These are phyloP conservation scores for Dasypolia templi DNA, from an alignment of 2,888 invertebrate genomes.

Conservation along the genomic window DNA sequence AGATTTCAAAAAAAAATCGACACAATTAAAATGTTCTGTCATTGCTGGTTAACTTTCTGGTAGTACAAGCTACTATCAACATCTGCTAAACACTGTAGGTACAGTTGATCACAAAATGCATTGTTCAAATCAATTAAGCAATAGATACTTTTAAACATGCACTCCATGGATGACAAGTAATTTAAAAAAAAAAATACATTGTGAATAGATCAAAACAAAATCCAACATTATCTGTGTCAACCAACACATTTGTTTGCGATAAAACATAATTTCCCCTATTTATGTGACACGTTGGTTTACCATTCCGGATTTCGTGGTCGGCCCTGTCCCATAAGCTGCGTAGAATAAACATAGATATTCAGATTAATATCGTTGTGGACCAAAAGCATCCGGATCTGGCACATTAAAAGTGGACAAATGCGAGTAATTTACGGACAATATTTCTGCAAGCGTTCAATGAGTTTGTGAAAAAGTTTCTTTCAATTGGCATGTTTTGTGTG, in stretches of 20 bases:
- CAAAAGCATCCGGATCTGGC: slow-evolving; percentile 60
- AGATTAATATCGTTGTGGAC: slow-evolving; percentile 45
- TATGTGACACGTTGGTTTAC: slow-evolving; percentile 35
- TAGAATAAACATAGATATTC: slow-evolving; percentile 58
- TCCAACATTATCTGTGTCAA: neutral
- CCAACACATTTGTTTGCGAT: slow-evolving; percentile 3
- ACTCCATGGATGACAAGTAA: neutral
- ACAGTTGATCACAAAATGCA: slow-evolving; percentile 2
- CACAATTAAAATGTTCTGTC: slow-evolving; percentile 1
- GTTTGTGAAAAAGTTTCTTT: slow-evolving; percentile 23
- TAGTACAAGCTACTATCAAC: neutral
- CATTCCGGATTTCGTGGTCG: slow-evolving; percentile 51
- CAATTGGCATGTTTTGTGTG: neutral
- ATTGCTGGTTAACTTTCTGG: neutral
- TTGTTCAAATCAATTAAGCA: neutral
- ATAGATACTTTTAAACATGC: neutral
- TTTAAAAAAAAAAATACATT: neutral
- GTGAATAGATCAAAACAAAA: neutral
- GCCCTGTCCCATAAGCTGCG: slow-evolving; percentile 42
- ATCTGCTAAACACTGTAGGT: slow-evolving; percentile 11
- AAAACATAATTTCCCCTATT: slow-evolving; percentile 37
- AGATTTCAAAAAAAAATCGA: neutral
- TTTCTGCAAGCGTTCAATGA: slow-evolving; percentile 17
- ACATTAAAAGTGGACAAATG: slow-evolving; percentile 49
- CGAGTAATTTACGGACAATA: slow-evolving; percentile 50